Evolutionary conservation across 2,888 invertebrate genomes (phyloP).

Genomic region (Aleiodes leptofemur): DNA sequence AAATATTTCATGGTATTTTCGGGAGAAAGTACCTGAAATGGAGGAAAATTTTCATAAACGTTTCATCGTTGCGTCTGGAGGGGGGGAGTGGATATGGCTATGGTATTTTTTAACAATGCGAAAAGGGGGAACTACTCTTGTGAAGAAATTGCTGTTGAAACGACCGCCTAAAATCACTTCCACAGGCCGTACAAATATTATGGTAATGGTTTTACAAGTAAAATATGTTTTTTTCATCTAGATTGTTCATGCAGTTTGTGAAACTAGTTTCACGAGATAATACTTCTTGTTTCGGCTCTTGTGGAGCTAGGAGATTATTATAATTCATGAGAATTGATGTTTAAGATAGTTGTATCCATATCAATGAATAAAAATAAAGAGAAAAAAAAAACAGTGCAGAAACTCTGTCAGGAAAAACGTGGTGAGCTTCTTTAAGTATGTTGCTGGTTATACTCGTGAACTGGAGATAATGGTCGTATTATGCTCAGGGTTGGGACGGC

Average conservation of each 20-base stretch:
- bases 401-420: background rate
- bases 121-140: conserved; percentile 49
- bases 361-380: background rate
- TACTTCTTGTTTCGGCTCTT: no score
- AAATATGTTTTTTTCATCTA: background rate
- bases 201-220: conserved; percentile 59
- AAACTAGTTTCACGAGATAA: no score
- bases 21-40: conserved; percentile 57
- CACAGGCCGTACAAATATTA: conserved; percentile 58
- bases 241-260: background rate
- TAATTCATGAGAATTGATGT: no score
- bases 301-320: no score
- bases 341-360: background rate
- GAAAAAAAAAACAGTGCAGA: background rate
- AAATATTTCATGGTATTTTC: conserved; percentile 29
- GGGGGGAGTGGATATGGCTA: conserved; percentile 37
- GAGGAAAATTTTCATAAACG: conserved; percentile 67
- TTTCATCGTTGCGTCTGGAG: conserved; percentile 41
- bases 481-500: conserved; percentile 56
- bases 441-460: conserved; percentile 58
- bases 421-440: conserved; percentile 36
- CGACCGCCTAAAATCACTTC: conserved; percentile 66
- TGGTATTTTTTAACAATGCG: conserved; percentile 47
- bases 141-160: conserved; percentile 64
- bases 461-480: conserved; percentile 69